Conservation (phyloP, 2,888 invertebrate species). For the Limnephilus rhombicus region DNA sequence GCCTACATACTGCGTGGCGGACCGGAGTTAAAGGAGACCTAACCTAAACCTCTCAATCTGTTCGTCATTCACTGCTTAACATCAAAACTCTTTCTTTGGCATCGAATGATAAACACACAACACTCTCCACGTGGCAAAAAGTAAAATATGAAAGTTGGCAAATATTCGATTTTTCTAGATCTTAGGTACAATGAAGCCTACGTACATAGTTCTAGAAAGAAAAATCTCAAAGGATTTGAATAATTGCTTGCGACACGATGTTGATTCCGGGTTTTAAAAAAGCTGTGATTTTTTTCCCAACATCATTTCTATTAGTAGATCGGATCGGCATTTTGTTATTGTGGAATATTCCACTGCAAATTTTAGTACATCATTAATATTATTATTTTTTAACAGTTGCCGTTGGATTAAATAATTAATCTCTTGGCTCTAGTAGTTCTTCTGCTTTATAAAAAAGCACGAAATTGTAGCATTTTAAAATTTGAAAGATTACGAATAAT, state of each 20-base stretch:
- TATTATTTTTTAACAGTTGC: background rate
- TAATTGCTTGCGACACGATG: background rate
- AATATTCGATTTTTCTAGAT: background rate
- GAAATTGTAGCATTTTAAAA: no score
- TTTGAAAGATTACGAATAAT: no score
- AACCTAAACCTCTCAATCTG: no score
- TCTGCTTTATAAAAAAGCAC: background rate
- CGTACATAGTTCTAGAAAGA: background rate
- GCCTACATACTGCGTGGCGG: no score
- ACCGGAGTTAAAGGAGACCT: no score
- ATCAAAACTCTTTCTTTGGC: background rate
- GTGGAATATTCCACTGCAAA: background rate
- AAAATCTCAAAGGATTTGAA: background rate
- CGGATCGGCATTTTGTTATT: background rate
- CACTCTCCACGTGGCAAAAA: background rate
- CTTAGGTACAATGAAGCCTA: background rate
- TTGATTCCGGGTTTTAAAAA: background rate
- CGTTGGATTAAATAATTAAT: background rate
- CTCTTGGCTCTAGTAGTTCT: background rate
- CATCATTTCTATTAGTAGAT: background rate
- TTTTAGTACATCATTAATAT: background rate
- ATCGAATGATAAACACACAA: background rate
- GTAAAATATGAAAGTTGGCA: background rate
- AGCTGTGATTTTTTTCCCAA: background rate
- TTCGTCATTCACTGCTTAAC: background rate